Evolutionary conservation across 2,888 invertebrate species (phyloP).

Genomic region (Meta bourneti): DNA sequence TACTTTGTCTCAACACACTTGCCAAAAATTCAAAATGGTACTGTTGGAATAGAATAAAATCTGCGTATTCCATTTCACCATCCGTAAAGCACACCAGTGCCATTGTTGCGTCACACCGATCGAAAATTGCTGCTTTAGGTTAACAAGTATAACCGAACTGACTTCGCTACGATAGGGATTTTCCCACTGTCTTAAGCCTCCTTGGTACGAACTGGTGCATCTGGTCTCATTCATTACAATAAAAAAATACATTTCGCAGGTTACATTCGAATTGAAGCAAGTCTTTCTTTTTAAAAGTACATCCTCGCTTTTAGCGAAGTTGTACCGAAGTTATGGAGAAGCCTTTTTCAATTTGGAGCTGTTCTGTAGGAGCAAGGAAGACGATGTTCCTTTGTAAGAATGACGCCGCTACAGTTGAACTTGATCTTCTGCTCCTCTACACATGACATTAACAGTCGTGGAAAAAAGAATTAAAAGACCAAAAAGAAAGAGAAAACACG

Average conservation of each 20-base stretch:
- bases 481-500: background rate
- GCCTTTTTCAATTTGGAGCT: background rate
- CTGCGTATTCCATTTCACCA: no score
- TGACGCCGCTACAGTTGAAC: constrained; percentile 16
- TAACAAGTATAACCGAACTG: no score
- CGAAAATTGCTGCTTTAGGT: no score
- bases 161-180: no score
- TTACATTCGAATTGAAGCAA: background rate
- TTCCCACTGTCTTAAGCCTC: no score
- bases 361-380: background rate
- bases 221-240: background rate
- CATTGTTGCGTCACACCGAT: no score
- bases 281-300: background rate
- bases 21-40: no score
- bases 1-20: no score
- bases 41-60: no score
- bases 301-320: background rate
- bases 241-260: background rate
- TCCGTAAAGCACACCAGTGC: no score
- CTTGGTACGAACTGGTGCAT: background rate
- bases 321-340: background rate
- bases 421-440: constrained; percentile 15
- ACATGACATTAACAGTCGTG: constrained; percentile 14
- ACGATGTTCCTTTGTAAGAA: constrained; percentile 7
- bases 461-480: constrained; percentile 13